Evolutionary conservation across 2,113 vertebrate species (phyloP), one percentile per base, ranked within the genome.

Genomic region (Alces alces): DNA sequence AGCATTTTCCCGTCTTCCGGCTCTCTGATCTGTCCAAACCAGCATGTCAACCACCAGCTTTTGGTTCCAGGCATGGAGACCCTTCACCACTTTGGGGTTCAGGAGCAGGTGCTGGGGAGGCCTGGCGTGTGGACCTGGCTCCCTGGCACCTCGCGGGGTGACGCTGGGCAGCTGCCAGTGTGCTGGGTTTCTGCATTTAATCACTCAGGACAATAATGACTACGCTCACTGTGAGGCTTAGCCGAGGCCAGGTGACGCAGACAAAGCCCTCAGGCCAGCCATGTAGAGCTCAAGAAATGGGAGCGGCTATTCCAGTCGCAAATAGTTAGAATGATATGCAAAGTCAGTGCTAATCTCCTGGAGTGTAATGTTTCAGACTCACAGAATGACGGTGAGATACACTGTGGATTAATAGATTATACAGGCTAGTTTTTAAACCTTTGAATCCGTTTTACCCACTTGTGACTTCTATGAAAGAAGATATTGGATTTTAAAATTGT

Each of bases 131-230:
- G 66, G 33, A 10, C 50, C 30, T 0, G 21, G 28, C 43, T 61
- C 10, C 25, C 2, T 25, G 6, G 0, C 1, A 0, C 36, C 13
- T 5, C 3, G 7, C 28, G 0, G 16, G 39, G 78, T 23, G 45
- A 28, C 3, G 1, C 21, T 0, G 30, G 7, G 55, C 36, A n/a
- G 64, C 45, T 45, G 43, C 33, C 15, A 2, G 12, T 0, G 16
- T 3, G 43, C n/a, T 13, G 0, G 14, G 52, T 33, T 25, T 45
- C 66, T 52, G 23, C 58, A 2, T 36, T 55, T 27, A 11, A 14
- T 25, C 28, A 7, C 28, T n/a, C 27, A 12, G 43, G 73, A 43
- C 33, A 6, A 1, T 10, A 10, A 28, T 3, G 9, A 54, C 25
- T 4, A 1, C 15, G 2, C 1, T 19, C 21, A 45, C 12, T 1